Conservation (phyloP, 2,888 invertebrate genomes). For the Nezara viridula region DNA sequence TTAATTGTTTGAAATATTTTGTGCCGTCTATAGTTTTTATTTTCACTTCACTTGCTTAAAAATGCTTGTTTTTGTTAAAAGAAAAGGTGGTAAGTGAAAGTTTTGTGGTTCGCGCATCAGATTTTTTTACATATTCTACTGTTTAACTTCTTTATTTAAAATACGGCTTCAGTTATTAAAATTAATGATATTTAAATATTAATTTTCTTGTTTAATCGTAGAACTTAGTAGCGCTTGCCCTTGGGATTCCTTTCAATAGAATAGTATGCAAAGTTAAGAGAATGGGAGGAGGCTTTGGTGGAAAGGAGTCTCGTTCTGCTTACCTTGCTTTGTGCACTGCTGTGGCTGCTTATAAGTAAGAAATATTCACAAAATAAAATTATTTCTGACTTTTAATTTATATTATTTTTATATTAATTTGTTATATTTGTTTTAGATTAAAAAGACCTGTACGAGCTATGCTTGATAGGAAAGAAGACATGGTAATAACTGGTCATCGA, state of each 20-base stretch:
- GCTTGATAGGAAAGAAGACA: slow-evolving; percentile 95
- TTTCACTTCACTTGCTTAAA: too few species aligned
- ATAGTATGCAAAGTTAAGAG: slow-evolving; percentile 86
- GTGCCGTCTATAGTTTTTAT: too few species aligned
- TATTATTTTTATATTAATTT: not conserved
- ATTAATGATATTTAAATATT: too few species aligned
- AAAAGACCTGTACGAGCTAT: slow-evolving; percentile 86
- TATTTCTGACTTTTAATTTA: not conserved
- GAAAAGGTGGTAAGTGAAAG: too few species aligned
- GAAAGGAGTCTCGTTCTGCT: slow-evolving; percentile 86
- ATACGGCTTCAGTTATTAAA: too few species aligned
- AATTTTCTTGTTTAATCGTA: slow-evolving; percentile 66
- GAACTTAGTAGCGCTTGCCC: slow-evolving; percentile 79
- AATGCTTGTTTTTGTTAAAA: too few species aligned
- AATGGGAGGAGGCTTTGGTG: slow-evolving; percentile 96
- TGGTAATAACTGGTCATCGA: slow-evolving; percentile 88
- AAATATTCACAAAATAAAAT: not conserved
- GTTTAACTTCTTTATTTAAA: too few species aligned
- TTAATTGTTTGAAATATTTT: too few species aligned
- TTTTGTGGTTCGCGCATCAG: too few species aligned
- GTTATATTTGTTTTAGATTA: slow-evolving; percentile 72
- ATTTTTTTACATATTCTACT: too few species aligned
- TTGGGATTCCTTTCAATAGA: slow-evolving; percentile 81
- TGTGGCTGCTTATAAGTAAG: slow-evolving; percentile 80
- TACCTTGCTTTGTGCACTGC: slow-evolving; percentile 81